Conservation (phyloP, 2,888 invertebrate species). For the Idaea biselata region DNA sequence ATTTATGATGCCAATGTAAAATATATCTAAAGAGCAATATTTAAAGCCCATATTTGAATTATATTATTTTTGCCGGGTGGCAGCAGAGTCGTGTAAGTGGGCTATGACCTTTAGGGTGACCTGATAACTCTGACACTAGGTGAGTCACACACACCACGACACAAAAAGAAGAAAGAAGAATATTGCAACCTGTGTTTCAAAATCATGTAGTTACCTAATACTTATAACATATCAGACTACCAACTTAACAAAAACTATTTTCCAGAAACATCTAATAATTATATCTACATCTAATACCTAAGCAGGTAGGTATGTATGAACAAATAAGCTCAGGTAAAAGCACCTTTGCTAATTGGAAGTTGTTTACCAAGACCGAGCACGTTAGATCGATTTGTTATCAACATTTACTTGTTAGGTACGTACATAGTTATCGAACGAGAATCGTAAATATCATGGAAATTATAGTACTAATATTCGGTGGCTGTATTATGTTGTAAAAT, state of each 20-base stretch:
- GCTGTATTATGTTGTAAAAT: slow-evolving; percentile 37
- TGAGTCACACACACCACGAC: no score
- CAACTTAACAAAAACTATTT: not conserved
- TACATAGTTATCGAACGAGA: slow-evolving; percentile 23
- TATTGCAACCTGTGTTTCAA: no score
- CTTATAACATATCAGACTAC: no score
- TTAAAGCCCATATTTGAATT: no score
- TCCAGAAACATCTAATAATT: not conserved
- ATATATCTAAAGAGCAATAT: no score
- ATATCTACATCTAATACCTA: not conserved
- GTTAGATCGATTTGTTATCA: slow-evolving; percentile 23
- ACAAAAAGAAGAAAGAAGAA: no score
- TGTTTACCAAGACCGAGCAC: slow-evolving; percentile 19
- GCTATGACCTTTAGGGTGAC: no score
- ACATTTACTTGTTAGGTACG: slow-evolving; percentile 11
- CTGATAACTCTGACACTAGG: no score
- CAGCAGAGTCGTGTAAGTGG: no score
- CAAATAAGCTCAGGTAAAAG: slow-evolving; percentile 17
- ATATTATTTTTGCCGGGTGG: no score
- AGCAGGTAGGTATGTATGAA: not conserved
- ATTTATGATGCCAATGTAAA: no score
- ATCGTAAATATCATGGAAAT: slow-evolving; percentile 23
- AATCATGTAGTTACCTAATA: no score
- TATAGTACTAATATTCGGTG: slow-evolving; percentile 31
- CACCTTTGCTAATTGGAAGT: slow-evolving; percentile 21